Base-by-base conservation (phyloP, 2,113 vertebrate genomes). In the Cebidichthys violaceus region DNA sequence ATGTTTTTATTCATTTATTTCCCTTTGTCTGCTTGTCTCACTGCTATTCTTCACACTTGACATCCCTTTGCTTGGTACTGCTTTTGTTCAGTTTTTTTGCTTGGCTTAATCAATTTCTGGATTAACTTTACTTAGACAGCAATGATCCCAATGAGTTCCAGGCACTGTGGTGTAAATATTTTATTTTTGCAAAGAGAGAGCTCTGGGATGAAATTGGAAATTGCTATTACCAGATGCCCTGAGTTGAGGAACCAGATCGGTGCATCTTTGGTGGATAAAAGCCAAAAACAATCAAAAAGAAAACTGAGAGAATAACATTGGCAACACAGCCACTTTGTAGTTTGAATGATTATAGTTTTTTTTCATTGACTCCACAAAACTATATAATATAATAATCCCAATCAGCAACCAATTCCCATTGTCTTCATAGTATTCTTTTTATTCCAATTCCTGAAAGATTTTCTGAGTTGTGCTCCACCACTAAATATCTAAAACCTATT, bases 1-100 rank as follows among this genome's bases (percentile, higher is more conserved):
- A 47, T 62, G 18, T 47, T 61, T 8, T 39, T 10, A 27, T 24
- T 74, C 11, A 71, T 75, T 67, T 45, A 18, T 77, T 77, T 67
- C 10, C 33, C 2, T 82, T 39, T 62, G 33, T 45, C n/a, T 68
- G 18, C 18, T 62, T 54, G 13, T 69, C 22, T 45, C 9, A 10
- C 24, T 54, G 24, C 29, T 61, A 9, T 62, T 27, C 11, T 54
- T 1, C 8, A 29, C 24, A 57, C 17, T 22, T 33, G 11, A 33
- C 20, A 45, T 70, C 9, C 22, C 39, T 65, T 43, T 67, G 1
- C 33, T 60, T 17, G 3, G 39, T 2, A 31, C 13, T 20, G n/a
- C 1, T 41, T 41, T 47, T 64, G 20, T 64, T 76, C 1, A 45
- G 14, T 70, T 10, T 50, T 70, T 45, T 31, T 64, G 55, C 8